Conservation (phyloP, 2,113 vertebrate genomes). For the Labeo rohita region DNA sequence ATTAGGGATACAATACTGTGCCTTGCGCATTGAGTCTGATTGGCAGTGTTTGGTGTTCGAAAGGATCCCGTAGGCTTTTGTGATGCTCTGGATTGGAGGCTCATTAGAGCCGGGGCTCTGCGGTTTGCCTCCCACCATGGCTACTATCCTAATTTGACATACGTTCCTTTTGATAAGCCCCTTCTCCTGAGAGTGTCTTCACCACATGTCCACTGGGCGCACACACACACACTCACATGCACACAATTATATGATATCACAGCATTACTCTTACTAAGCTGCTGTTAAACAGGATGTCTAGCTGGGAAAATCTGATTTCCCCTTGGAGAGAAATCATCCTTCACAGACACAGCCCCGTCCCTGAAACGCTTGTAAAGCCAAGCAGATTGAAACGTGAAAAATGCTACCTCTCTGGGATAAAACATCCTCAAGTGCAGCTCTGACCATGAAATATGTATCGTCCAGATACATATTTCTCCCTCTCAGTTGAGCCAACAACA, state of each 20-base stretch:
- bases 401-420: constrained; percentile 64
- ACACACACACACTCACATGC: constrained; percentile 16
- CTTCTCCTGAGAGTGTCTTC: constrained; percentile 51
- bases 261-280: constrained; percentile 66
- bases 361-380: constrained; percentile 63
- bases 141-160: constrained; percentile 59
- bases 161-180: constrained; percentile 60
- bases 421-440: constrained; percentile 58
- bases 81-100: constrained; percentile 46
- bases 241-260: constrained; percentile 46
- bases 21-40: constrained; percentile 46
- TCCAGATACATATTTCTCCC: constrained; percentile 52
- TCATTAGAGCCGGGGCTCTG: constrained; percentile 55
- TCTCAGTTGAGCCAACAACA: constrained; percentile 29
- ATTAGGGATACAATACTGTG: constrained; percentile 28
- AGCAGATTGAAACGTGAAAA: constrained; percentile 75
- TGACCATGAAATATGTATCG: constrained; percentile 56
- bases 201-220: constrained; percentile 40
- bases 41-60: constrained; percentile 44
- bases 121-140: constrained; percentile 54
- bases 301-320: constrained; percentile 66
- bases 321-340: constrained; percentile 68
- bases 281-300: constrained; percentile 62
- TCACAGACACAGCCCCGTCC: constrained; percentile 60
- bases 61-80: constrained; percentile 46